These are phyloP conservation scores for Lordiphosa andalusiaca DNA, from an alignment of 2,888 invertebrate species.

Conservation along the genomic window DNA sequence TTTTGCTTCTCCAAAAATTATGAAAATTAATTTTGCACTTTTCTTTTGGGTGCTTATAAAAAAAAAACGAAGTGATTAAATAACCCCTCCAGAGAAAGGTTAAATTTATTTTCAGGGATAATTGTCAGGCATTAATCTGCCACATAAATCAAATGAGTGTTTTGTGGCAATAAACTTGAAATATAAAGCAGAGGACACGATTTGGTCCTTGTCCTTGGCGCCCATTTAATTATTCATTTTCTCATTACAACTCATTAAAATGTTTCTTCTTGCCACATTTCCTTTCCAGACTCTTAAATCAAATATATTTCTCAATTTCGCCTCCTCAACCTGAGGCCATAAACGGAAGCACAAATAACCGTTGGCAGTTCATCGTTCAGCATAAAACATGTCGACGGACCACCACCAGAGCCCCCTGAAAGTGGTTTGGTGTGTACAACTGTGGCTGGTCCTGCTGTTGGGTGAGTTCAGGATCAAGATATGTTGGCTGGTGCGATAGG, in stretches of 20 bases:
- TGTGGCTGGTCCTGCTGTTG: constrained; percentile 75
- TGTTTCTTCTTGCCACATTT: constrained; percentile 7
- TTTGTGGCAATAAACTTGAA: too few relatives aligned
- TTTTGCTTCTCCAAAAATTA: too few relatives aligned
- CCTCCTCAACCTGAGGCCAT: constrained; percentile 5
- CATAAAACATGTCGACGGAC: constrained; percentile 74
- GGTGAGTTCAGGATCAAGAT: constrained; percentile 68
- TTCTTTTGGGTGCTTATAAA: too few relatives aligned
- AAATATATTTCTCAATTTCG: constrained; percentile 8
- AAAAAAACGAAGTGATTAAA: background rate
- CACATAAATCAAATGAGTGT: too few relatives aligned
- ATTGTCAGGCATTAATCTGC: background rate
- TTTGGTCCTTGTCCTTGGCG: background rate
- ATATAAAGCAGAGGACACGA: too few relatives aligned
- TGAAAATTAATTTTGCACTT: too few relatives aligned
- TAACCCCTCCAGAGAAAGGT: constrained; percentile 5
- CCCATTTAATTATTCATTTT: constrained; percentile 9
- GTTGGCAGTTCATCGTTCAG: constrained; percentile 48
- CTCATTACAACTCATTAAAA: constrained; percentile 18
- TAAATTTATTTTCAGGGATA: constrained; percentile 5
- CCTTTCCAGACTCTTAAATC: constrained; percentile 36
- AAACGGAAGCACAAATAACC: constrained; percentile 21
- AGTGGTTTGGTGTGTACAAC: constrained; percentile 68
- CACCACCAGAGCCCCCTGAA: constrained; percentile 66
- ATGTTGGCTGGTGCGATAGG: constrained; percentile 32